A percentile compares a stretch with the other conserved stretches of the same genome.
Conservation (phyloP, 2,113 vertebrate genomes). For the Taurulus bubalis region DNA sequence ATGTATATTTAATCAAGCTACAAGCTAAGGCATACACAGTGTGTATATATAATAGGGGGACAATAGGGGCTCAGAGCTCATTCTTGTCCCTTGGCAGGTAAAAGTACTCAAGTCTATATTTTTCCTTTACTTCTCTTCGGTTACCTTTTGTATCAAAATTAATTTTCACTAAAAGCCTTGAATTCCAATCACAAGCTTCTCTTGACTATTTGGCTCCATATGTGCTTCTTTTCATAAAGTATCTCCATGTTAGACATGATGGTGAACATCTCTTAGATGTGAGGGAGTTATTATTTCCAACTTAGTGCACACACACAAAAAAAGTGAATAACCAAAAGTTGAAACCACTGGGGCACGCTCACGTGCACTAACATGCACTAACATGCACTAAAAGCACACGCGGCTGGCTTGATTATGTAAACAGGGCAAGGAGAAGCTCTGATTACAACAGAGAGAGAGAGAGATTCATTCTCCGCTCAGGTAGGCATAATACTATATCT, state of each 20-base stretch:
- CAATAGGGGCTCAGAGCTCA: not conserved
- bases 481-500: not conserved
- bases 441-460: not conserved
- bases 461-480: not conserved
- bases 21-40: not conserved
- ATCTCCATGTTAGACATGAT: not conserved
- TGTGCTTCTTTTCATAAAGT: not conserved
- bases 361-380: not conserved
- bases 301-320: not conserved
- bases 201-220: not conserved
- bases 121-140: not conserved
- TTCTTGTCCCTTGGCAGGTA: not conserved
- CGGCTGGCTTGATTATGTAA: not conserved
- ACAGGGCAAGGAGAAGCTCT: not conserved
- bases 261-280: not conserved
- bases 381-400: not conserved
- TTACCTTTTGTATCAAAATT: not conserved
- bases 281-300: constrained; percentile 17
- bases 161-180: not conserved
- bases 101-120: not conserved
- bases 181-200: not conserved
- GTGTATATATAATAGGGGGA: not conserved
- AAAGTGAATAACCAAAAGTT: not conserved
- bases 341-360: not conserved
- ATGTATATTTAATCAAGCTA: not conserved